Conservation (phyloP, 2,797 vertebrate genomes). For the Cossypha dichroa region DNA sequence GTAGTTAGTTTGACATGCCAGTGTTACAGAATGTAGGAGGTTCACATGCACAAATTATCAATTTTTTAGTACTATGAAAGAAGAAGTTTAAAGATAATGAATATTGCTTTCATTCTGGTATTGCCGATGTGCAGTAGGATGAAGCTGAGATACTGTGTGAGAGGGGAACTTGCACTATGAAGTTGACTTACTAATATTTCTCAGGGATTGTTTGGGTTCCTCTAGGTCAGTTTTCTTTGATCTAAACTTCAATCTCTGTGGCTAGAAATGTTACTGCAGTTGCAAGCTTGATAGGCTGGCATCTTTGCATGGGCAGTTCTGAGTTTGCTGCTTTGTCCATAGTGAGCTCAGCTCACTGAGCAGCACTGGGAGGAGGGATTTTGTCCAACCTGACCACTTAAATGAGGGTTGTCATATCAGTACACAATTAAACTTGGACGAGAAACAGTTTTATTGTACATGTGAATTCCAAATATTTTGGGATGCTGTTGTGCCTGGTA, state of each 20-base stretch:
- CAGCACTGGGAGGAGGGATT: background rate
- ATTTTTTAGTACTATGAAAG: background rate
- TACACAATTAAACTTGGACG: background rate
- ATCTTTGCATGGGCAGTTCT: background rate
- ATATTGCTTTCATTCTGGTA: background rate
- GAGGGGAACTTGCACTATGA: background rate
- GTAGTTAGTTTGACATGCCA: background rate
- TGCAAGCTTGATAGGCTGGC: background rate
- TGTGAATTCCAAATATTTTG: background rate
- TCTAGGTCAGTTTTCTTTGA: background rate
- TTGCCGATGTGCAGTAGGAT: background rate
- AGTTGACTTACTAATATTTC: rapidly evolving
- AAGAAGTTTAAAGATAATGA: background rate
- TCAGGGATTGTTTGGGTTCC: background rate
- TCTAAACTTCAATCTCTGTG: background rate
- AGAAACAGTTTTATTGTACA: background rate
- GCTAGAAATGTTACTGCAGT: background rate
- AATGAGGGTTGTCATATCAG: rapidly evolving
- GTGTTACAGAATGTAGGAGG: background rate
- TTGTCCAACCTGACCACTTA: background rate
- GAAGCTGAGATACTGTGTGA: background rate
- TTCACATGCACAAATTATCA: background rate
- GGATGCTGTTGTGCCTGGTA: background rate
- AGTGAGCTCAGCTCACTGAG: background rate
- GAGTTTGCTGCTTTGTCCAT: background rate